Evolutionary conservation across 64 coral and sea anemone species (phyloP).

Genomic region (Stichodactyla helianthus): DNA sequence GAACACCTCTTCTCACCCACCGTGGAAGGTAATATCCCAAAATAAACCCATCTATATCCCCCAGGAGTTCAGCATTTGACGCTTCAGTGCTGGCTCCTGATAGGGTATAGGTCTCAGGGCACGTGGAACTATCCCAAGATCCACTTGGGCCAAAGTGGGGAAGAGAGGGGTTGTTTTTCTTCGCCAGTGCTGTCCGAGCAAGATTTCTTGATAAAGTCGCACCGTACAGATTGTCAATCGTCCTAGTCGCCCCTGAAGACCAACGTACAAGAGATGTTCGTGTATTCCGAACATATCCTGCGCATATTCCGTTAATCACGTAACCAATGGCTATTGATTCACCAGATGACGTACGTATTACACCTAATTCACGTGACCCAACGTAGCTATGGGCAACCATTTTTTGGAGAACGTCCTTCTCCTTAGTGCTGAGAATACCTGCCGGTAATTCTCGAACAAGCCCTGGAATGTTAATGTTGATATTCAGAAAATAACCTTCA

Average conservation of each 20-base stretch:
- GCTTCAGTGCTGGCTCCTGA: neutral
- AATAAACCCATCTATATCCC: conserved; percentile 73
- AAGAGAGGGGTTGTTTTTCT: conserved; percentile 30
- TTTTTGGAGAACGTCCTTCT: conserved; percentile 36
- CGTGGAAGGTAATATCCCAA: conserved; percentile 34
- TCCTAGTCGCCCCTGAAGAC: conserved; percentile 25
- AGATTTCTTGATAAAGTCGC: conserved; percentile 62
- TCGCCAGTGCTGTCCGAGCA: conserved; percentile 37
- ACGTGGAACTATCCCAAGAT: conserved; percentile 25
- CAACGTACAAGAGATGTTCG: conserved; percentile 39
- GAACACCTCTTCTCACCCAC: conserved; percentile 62
- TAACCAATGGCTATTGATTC: conserved; percentile 72
- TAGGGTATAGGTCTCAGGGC: neutral
- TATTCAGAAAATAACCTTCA: too few species aligned
- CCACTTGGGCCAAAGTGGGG: conserved; percentile 62
- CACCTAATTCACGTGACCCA: conserved; percentile 27
- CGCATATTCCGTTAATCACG: conserved; percentile 62
- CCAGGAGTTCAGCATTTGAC: conserved; percentile 46
- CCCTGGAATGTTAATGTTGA: neutral
- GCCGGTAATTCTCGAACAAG: neutral
- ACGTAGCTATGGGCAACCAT: conserved; percentile 43
- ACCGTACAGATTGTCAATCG: conserved; percentile 69
- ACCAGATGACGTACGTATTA: conserved; percentile 34
- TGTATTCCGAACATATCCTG: conserved; percentile 48
- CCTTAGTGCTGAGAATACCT: conserved; percentile 17